Evolutionary conservation across 2,113 vertebrate genomes (phyloP), one percentile per base, ranked within the genome.

Genomic region (Gallinago media): DNA sequence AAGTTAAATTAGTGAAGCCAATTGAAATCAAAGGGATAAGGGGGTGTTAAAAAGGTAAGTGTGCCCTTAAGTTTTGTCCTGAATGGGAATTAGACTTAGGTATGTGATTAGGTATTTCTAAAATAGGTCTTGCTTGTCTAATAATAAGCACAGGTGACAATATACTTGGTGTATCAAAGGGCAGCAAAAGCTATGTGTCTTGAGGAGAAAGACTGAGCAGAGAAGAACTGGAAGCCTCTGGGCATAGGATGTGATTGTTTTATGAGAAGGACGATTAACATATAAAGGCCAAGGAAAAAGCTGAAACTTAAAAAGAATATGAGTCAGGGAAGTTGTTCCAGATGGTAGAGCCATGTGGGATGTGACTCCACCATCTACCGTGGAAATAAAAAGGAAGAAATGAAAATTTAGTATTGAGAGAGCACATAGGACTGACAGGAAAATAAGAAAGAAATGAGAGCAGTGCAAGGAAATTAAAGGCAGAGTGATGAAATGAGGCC

Each of bases 251-350:
- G n/a, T 55, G 63, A 90, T 87, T 94, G 56, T 62, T 94, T 92
- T 81, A 90, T 92, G 77, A 94, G 88, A 70, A 82, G 34, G 42
- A 93, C 91, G 40, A 93, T 95, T 94, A 97, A 94, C 56, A 87
- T 38, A 55, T 6, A 71, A 62, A 85, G 92, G 75, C 58, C 88
- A 96, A 74, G 79, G 86, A 94, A 90, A 78, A 93, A 92, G 88
- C 61, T 89, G 75, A 94, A 92, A 95, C 70, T 82, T 92, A 73
- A 85, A 96, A 97, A 50, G 46, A 88, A 27, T 84, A 77, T 71
- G 92, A 92, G 93, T 83, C 90, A 96, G 88, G 85, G 46, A 94
- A 96, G 91, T 50, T 92, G 85, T 76, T 96, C 72, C 93, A 96
- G 93, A 96, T 91, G 92, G 90, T 88, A 91, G 44, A 92, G 82